Conservation (phyloP, 2,113 vertebrate species). For the Colius striatus region DNA sequence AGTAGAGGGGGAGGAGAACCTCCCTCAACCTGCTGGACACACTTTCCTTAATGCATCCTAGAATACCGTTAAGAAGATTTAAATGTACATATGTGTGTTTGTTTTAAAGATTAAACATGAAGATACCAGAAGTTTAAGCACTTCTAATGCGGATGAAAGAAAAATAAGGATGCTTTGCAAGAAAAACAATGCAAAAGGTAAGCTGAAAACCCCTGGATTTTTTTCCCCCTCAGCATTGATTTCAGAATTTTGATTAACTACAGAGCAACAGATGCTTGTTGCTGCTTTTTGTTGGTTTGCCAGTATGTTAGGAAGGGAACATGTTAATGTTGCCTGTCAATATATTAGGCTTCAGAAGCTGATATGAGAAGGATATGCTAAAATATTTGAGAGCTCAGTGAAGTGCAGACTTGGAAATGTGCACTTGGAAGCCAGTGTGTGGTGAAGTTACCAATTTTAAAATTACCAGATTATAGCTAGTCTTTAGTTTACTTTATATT, state of each 20-base stretch:
- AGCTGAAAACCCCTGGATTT: not conserved
- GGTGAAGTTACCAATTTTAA: not conserved
- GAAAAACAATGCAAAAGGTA: conserved; percentile 77
- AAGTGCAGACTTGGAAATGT: not conserved
- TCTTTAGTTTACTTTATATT: not conserved
- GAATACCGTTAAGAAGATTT: too few species aligned
- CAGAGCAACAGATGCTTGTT: not conserved
- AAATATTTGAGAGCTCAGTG: not conserved
- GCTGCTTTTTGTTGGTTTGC: not conserved
- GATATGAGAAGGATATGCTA: not conserved
- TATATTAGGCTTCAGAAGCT: not conserved
- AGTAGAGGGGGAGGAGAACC: too few species aligned
- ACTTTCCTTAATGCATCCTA: too few species aligned
- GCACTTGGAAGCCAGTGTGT: not conserved
- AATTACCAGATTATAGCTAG: not conserved
- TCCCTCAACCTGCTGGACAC: too few species aligned
- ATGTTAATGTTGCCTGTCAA: not conserved
- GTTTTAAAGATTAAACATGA: conserved; percentile 78
- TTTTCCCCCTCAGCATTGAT: not conserved
- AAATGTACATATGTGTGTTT: conserved; percentile 5
- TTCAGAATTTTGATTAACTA: not conserved
- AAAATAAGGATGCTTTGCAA: conserved; percentile 76
- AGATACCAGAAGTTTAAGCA: not conserved
- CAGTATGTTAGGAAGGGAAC: not conserved
- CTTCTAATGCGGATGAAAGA: not conserved